These are phyloP conservation scores for Smutsia temminckii DNA, from an alignment of 2,797 vertebrate genomes.

Conservation along the genomic window DNA sequence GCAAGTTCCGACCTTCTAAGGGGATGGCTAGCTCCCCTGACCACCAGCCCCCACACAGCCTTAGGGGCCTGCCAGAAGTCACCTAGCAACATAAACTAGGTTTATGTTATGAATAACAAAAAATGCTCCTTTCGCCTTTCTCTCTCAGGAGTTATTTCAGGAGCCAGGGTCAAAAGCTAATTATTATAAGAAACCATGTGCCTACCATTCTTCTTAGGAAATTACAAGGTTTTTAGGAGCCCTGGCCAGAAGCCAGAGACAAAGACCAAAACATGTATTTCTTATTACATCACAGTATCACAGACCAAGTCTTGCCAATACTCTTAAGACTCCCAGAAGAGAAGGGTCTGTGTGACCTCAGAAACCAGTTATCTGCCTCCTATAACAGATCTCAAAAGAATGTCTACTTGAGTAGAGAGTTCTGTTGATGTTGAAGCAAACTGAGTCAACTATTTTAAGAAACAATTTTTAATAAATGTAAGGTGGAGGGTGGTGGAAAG, in stretches of 20 bases:
- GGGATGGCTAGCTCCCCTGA: neutral
- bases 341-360: neutral
- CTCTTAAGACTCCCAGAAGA: neutral
- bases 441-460: neutral
- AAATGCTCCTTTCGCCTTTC: neutral
- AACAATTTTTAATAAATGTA: slow-evolving; percentile 5
- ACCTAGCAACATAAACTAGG: neutral
- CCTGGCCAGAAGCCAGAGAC: neutral
- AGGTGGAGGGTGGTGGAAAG: neutral
- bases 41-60: neutral
- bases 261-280: neutral
- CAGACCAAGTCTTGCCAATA: neutral
- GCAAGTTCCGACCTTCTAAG: neutral
- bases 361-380: neutral
- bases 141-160: neutral
- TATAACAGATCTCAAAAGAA: neutral
- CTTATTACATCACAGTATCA: neutral
- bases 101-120: neutral
- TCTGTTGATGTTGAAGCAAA: neutral
- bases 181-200: neutral
- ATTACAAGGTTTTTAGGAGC: neutral
- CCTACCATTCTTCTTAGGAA: neutral
- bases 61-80: neutral
- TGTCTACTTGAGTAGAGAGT: neutral
- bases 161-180: neutral